These are phyloP conservation scores for Hypomecis atomaria DNA, from an alignment of 2,888 invertebrate species.

Conservation along the genomic window DNA sequence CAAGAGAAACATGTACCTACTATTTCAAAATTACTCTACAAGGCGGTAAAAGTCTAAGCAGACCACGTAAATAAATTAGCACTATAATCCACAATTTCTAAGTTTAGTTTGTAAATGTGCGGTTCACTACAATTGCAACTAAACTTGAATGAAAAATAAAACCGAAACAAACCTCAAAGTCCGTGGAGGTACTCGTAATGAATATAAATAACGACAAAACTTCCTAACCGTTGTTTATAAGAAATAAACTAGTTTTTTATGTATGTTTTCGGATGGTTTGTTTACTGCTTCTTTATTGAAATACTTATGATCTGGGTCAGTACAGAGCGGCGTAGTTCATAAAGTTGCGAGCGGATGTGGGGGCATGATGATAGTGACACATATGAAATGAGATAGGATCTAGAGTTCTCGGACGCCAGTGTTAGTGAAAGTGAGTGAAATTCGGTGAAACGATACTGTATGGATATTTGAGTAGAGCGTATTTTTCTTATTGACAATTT, in stretches of 20 bases:
- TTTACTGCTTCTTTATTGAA: conserved; percentile 30
- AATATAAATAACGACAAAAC: conserved; percentile 24
- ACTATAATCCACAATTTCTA: too few species aligned
- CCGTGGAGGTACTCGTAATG: conserved; percentile 18
- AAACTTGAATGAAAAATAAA: neutral
- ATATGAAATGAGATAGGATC: conserved; percentile 6
- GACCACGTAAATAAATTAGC: too few species aligned
- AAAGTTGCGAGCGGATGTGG: conserved; percentile 8
- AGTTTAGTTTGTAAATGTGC: too few species aligned
- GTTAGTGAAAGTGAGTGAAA: neutral
- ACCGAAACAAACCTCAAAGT: conserved; percentile 6
- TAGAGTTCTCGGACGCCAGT: neutral
- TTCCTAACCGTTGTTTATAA: conserved; percentile 25
- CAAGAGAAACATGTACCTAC: too few species aligned
- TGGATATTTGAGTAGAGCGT: too few species aligned
- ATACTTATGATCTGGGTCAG: conserved; percentile 29
- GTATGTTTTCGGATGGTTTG: conserved; percentile 28
- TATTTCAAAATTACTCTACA: too few species aligned
- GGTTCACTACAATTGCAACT: too few species aligned
- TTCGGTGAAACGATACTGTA: neutral
- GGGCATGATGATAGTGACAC: conserved; percentile 13
- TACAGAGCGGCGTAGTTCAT: conserved; percentile 9
- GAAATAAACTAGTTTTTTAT: conserved; percentile 31
- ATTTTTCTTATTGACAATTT: too few species aligned
- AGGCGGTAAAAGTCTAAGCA: too few species aligned